Percentiles rank a stretch among this genome's conserved stretches.
These are phyloP conservation scores for Acrocyrtus sp. DNA, from an alignment of 2,888 invertebrate species.

Conservation along the genomic window DNA sequence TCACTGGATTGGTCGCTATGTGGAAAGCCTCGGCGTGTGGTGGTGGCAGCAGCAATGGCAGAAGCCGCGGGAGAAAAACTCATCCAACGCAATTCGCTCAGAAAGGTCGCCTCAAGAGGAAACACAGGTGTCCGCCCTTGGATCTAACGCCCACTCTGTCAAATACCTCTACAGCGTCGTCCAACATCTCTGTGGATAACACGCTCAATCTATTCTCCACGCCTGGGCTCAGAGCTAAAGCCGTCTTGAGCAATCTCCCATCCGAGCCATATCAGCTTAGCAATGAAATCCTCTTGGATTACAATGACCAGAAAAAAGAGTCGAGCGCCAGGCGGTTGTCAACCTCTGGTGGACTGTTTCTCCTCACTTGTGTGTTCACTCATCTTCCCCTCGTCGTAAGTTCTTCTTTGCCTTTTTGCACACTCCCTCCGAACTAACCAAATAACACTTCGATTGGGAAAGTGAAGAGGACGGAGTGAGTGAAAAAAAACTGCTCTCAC, in stretches of 20 bases:
- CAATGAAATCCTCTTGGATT: slow-evolving; percentile 52
- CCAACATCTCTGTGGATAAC: slow-evolving; percentile 54
- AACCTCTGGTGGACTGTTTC: slow-evolving; percentile 54
- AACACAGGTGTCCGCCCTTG: slow-evolving; percentile 39
- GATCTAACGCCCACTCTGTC: slow-evolving; percentile 56
- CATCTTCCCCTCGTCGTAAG: slow-evolving; percentile 56
- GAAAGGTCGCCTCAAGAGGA: slow-evolving; percentile 19
- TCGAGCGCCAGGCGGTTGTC: slow-evolving; percentile 47
- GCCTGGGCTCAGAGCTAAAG: slow-evolving; percentile 56
- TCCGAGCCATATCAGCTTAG: slow-evolving; percentile 44
- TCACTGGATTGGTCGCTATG: slow-evolving; percentile 52
- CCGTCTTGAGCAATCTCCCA: slow-evolving; percentile 56
- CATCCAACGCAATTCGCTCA: slow-evolving; percentile 3
- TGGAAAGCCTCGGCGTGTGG: slow-evolving; percentile 47
- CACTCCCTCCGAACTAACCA: not conserved
- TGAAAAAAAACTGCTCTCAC: not conserved
- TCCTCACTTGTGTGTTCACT: slow-evolving; percentile 55
- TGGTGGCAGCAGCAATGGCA: not conserved
- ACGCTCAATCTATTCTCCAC: slow-evolving; percentile 54
- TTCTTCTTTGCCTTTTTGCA: no score
- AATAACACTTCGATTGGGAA: not conserved
- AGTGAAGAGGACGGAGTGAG: no score
- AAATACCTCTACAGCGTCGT: slow-evolving; percentile 57
- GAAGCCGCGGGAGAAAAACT: not conserved
- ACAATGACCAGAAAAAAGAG: slow-evolving; percentile 44